phyloP scores from a whole-genome alignment of 2,797 vertebrate species.

The Bufotes viridis region DNA sequence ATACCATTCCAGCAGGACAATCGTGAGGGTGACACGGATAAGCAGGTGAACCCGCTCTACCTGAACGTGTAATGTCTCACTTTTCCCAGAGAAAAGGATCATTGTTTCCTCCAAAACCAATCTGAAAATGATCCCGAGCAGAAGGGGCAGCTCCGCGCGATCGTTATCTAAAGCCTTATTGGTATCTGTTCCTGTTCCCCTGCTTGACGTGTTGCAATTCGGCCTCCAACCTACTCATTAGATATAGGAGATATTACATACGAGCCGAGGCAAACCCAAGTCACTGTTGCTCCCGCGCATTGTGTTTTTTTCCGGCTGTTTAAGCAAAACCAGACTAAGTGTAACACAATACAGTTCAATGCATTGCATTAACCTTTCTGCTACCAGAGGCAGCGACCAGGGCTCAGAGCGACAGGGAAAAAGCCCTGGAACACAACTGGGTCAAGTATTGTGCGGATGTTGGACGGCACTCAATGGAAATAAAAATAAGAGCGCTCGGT shows the following conservation, averaged over 20 bases:
- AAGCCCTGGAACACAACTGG: background rate
- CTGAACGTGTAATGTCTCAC: conserved; percentile 29
- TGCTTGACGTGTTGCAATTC: conserved; percentile 80
- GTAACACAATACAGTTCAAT: conserved; percentile 24
- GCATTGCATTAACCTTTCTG: conserved; percentile 20
- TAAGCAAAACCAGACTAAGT: conserved; percentile 24
- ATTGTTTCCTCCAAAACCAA: conserved; percentile 81
- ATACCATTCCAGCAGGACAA: background rate
- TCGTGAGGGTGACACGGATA: background rate
- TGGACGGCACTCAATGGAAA: background rate
- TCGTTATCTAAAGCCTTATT: conserved; percentile 81
- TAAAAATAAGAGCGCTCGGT: background rate
- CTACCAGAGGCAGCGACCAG: background rate
- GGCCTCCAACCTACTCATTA: conserved; percentile 80
- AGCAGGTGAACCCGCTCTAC: conserved; percentile 9
- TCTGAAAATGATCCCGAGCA: conserved; percentile 82
- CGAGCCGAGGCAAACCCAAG: conserved; percentile 62
- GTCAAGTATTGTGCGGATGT: background rate
- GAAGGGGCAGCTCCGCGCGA: conserved; percentile 73
- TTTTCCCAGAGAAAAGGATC: conserved; percentile 77
- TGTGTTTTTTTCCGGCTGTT: background rate
- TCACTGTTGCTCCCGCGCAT: background rate
- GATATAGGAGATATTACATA: conserved; percentile 77
- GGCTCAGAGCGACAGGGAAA: background rate
- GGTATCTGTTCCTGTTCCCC: conserved; percentile 67